These are phyloP conservation scores for Torymus tubicola DNA, from an alignment of 2,888 invertebrate species.

Conservation along the genomic window DNA sequence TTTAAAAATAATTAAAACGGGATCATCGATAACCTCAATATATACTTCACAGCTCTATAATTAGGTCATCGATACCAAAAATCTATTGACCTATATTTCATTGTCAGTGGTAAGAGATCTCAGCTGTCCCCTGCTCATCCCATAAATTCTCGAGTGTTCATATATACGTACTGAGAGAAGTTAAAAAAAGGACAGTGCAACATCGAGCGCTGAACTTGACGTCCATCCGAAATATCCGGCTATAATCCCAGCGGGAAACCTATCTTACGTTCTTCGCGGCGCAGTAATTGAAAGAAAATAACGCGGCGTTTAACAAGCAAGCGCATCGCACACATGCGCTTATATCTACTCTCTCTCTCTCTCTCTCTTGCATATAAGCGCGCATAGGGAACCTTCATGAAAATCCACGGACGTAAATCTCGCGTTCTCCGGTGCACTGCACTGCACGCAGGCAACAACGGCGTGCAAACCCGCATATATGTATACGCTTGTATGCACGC, in stretches of 20 bases:
- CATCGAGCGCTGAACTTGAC: conserved; percentile 1
- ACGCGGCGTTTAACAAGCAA: conserved; percentile 54
- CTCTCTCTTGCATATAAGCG: not conserved
- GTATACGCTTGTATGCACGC: not conserved
- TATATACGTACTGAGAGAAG: not conserved
- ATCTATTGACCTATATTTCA: conserved; percentile 47
- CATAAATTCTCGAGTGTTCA: no score
- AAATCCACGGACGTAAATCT: conserved; percentile 51
- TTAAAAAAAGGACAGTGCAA: conserved; percentile 5
- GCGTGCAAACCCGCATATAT: conserved; percentile 7
- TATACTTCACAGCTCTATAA: no score
- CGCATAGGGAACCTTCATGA: not conserved
- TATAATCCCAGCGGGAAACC: conserved; percentile 52
- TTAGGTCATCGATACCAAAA: conserved; percentile 1
- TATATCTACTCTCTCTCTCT: not conserved
- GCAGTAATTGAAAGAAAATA: conserved; percentile 57
- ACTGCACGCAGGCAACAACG: not conserved
- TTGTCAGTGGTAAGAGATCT: conserved; percentile 19
- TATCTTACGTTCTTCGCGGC: not conserved
- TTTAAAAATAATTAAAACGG: no score
- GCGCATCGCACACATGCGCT: not conserved
- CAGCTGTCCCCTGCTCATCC: no score
- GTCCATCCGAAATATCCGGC: conserved; percentile 46
- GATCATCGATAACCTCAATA: no score
- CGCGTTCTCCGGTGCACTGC: not conserved